Percentiles rank a stretch among this genome's conserved stretches.
Conservation (phyloP, 2,888 invertebrate species). For the Micoletzkya japonica region DNA sequence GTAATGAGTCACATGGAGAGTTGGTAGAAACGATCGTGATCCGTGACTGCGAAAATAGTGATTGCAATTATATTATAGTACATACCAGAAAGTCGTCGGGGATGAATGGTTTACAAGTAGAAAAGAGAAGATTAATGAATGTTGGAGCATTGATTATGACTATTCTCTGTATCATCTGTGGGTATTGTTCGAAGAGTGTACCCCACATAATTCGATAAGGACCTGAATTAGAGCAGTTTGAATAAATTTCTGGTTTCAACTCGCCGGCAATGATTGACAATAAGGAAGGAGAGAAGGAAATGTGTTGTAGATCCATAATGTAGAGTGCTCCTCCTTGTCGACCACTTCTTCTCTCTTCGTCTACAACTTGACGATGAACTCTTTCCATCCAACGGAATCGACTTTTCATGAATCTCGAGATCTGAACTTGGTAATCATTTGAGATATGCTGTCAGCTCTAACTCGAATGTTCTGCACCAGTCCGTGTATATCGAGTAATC, state of each 20-base stretch:
- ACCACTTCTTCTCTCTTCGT: slow-evolving; percentile 43
- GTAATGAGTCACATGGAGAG: slow-evolving; percentile 1
- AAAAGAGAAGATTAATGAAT: slow-evolving; percentile 58
- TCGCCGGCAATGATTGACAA: slow-evolving; percentile 56
- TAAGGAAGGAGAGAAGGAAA: slow-evolving; percentile 51
- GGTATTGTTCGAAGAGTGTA: slow-evolving; percentile 61
- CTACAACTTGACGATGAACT: slow-evolving; percentile 45
- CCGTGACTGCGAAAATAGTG: slow-evolving; percentile 31
- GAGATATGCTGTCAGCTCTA: background rate
- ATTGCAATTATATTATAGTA: background rate
- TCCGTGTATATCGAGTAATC: slow-evolving; percentile 53
- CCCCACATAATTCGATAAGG: slow-evolving; percentile 63
- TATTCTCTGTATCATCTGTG: slow-evolving; percentile 54
- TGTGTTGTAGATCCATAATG: slow-evolving; percentile 56
- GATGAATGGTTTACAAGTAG: slow-evolving; percentile 58
- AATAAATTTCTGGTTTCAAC: background rate
- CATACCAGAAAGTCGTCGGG: slow-evolving; percentile 48
- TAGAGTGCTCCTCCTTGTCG: slow-evolving; percentile 50
- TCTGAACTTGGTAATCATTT: slow-evolving; percentile 32
- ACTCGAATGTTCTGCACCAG: slow-evolving; percentile 41
- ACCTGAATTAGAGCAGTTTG: slow-evolving; percentile 35
- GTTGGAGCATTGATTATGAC: slow-evolving; percentile 58
- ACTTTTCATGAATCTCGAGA: slow-evolving; percentile 54
- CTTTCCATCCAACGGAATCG: slow-evolving; percentile 60
- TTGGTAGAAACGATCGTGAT: slow-evolving; percentile 39